Conservation (phyloP, 2,797 vertebrate genomes). For the Aplochiton taeniatus region DNA sequence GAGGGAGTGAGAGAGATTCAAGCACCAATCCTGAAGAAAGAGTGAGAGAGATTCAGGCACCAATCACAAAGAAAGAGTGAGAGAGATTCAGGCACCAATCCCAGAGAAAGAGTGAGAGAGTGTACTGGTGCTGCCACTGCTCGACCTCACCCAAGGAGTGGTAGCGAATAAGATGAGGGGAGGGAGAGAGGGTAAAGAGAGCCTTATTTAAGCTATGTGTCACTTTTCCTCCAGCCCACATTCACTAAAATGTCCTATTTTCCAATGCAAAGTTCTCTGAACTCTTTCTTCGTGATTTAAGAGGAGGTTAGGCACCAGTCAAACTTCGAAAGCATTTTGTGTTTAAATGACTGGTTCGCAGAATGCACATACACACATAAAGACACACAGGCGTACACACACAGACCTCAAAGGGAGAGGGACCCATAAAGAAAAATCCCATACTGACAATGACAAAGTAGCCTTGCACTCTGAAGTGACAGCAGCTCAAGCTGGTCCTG, state of each 20-base stretch:
- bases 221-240: slow-evolving; percentile 7
- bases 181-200: background rate
- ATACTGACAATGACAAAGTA: slow-evolving; percentile 32
- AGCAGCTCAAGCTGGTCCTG: slow-evolving; percentile 16
- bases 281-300: background rate
- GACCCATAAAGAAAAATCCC: slow-evolving; percentile 33
- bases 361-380: background rate
- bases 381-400: slow-evolving; percentile 7
- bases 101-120: background rate
- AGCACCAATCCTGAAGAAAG: background rate
- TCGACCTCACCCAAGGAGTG: slow-evolving; percentile 2
- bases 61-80: background rate
- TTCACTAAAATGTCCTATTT: slow-evolving; percentile 11
- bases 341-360: background rate
- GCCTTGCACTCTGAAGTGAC: slow-evolving; percentile 32
- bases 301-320: background rate
- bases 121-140: background rate
- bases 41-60: background rate
- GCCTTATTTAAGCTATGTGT: slow-evolving; percentile 3
- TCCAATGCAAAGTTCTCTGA: background rate
- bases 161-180: background rate
- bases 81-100: background rate
- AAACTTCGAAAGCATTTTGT: slow-evolving; percentile 1
- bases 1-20: background rate
- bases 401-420: background rate